Conservation (phyloP, 1,140 invertebrate genomes). For the Melipona quadrifasciata region DNA sequence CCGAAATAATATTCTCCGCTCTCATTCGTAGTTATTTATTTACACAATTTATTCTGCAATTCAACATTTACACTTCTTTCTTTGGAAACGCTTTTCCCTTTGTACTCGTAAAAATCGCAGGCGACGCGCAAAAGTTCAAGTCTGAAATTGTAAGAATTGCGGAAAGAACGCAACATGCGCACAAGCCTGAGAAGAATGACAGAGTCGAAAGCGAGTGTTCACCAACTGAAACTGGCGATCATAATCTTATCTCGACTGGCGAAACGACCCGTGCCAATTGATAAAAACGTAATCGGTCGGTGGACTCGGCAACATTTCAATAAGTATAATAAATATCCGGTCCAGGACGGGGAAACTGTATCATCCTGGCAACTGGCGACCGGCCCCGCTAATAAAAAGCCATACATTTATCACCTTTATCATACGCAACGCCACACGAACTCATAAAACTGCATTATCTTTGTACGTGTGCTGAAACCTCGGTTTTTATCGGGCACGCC, state of each 20-base stretch:
- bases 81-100: too few relatives aligned
- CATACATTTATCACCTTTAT: conserved; percentile 50
- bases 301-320: conserved; percentile 23
- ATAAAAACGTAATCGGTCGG: neutral
- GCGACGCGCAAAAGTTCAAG: too few relatives aligned
- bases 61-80: too few relatives aligned
- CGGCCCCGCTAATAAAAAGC: conserved; percentile 36
- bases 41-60: too few relatives aligned
- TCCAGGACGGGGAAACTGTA: conserved; percentile 1
- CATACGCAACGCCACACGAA: conserved; percentile 17
- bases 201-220: too few relatives aligned
- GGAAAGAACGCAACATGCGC: too few relatives aligned
- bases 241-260: neutral
- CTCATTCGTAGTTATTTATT: too few relatives aligned
- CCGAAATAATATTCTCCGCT: too few relatives aligned
- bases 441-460: conserved; percentile 47
- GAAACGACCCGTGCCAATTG: neutral
- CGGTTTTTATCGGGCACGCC: conserved; percentile 30
- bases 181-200: too few relatives aligned
- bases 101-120: too few relatives aligned
- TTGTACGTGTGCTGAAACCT: conserved; percentile 20
- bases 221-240: neutral
- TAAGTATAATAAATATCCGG: conserved; percentile 36
- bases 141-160: too few relatives aligned
- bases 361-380: conserved; percentile 5